Conservation (phyloP, 2,888 invertebrate species). For the Thereva nobilitata region DNA sequence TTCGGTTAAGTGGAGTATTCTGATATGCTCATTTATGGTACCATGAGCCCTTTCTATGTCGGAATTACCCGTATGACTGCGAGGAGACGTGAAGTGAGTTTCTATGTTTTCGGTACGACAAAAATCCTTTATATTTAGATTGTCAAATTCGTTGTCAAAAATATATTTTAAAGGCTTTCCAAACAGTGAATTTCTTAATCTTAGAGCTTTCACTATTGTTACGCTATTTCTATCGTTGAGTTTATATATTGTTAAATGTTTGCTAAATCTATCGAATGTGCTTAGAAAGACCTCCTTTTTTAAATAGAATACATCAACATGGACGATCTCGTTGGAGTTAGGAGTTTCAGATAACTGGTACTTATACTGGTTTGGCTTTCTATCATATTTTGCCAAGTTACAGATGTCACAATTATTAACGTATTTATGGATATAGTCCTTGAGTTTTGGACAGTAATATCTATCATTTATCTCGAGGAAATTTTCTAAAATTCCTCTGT, state of each 20-base stretch:
- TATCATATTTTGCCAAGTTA: conserved; percentile 15
- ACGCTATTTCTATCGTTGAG: conserved; percentile 12
- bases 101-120: conserved; percentile 12
- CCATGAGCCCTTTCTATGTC: conserved; percentile 19
- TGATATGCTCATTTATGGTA: conserved; percentile 4
- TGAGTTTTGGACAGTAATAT: conserved; percentile 1
- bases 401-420: conserved; percentile 4
- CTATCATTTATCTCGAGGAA: background rate
- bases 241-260: conserved; percentile 4
- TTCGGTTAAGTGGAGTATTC: background rate
- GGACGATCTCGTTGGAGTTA: conserved; percentile 4
- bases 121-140: background rate
- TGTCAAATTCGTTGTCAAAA: conserved; percentile 15
- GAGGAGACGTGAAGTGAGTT: conserved; percentile 5
- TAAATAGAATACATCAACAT: conserved; percentile 10
- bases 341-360: conserved; percentile 17
- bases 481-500: conserved; percentile 7
- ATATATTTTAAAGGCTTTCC: conserved; percentile 8
- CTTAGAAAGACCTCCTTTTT: conserved; percentile 5
- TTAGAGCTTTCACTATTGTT: conserved; percentile 9
- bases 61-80: conserved; percentile 4
- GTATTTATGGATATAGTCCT: conserved; percentile 4
- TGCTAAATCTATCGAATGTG: background rate
- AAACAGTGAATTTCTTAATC: background rate
- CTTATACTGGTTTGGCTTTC: background rate